These are phyloP conservation scores for Eublepharis macularius DNA, from an alignment of 2,113 vertebrate species.

Conservation along the genomic window DNA sequence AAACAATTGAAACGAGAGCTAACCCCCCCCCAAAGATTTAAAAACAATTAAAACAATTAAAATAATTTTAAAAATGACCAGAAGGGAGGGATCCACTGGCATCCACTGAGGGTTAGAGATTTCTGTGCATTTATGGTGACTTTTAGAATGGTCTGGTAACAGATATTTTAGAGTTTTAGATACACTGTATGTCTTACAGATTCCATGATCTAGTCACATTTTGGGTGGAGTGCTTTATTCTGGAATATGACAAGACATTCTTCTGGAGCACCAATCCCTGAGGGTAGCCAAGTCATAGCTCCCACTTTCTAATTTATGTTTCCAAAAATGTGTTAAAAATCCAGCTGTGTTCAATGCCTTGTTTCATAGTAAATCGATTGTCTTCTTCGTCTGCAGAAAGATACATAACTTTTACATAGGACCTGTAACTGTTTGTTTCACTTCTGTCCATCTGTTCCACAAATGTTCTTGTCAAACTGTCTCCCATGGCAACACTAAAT, in stretches of 20 bases:
- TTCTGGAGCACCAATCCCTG: neutral
- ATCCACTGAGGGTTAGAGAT: neutral
- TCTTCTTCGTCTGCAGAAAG: constrained; percentile 21
- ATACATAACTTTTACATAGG: constrained; percentile 55
- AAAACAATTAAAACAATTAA: no score
- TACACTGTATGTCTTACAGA: neutral
- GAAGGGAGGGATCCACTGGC: no score
- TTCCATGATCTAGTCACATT: neutral
- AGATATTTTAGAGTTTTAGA: no score
- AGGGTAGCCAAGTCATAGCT: neutral
- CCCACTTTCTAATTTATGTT: constrained; percentile 8
- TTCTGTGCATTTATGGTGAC: neutral
- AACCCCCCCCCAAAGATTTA: no score
- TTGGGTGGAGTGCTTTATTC: neutral
- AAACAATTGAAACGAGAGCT: no score
- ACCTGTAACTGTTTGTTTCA: constrained; percentile 71
- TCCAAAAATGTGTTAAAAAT: neutral
- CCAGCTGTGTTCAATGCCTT: fast-evolving
- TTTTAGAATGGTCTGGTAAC: neutral
- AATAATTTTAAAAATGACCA: no score
- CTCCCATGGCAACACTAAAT: constrained; percentile 73
- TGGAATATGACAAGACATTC: neutral
- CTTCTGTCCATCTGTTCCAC: constrained; percentile 70
- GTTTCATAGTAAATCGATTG: neutral
- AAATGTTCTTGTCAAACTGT: constrained; percentile 68